Evolutionary conservation across 53 echinoderm and acorn worm species (phyloP), one percentile per base, ranked within the genome.

Genomic region (Luidia sarsii): DNA sequence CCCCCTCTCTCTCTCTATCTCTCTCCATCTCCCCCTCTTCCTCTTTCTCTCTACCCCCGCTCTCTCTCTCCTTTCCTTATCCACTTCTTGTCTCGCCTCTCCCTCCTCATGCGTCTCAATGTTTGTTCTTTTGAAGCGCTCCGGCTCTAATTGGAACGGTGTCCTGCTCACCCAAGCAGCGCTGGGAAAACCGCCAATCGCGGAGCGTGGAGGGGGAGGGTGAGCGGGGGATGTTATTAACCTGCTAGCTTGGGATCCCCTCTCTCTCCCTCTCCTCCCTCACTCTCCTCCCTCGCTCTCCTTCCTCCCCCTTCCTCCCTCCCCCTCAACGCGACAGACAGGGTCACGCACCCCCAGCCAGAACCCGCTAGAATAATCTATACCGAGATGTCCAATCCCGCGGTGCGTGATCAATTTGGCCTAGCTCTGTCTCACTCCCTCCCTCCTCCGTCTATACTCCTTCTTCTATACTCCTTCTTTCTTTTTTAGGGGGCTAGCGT

Each of bases 321-420:
- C 57, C 43, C 25, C n/a, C 41, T 22, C n/a, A n/a, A n/a, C n/a
- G n/a, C n/a, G 60, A 45, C 77, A 45, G 43, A 77, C 32, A 60
- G 60, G 11, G 24, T 39, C 51, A 45, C 61, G 46, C 62, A 77
- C 77, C 45, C 60, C 77, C 77, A 13, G 30, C 30, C 61, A 48
- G 29, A 60, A 36, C 77, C 61, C 77, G 48, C 41, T 21, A 77
- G 8, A 77, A 38, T 77, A 77, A 77, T 60, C 77, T 39, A 8
- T 39, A 8, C 43, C n/a, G 9, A 19, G 46, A 57, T 46, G 45
- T 60, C 41, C 22, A 61, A 60, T 77, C 60, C 77, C 77, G 60
- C 34, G 61, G 77, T 61, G 77, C 60, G 48, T 77, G 77, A 77
- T 77, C 77, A 77, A 77, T 77, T 77, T 45, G 45, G 41, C 22